These are phyloP conservation scores for Lophochroa leadbeateri DNA, from an alignment of 2,113 vertebrate species.

Conservation along the genomic window DNA sequence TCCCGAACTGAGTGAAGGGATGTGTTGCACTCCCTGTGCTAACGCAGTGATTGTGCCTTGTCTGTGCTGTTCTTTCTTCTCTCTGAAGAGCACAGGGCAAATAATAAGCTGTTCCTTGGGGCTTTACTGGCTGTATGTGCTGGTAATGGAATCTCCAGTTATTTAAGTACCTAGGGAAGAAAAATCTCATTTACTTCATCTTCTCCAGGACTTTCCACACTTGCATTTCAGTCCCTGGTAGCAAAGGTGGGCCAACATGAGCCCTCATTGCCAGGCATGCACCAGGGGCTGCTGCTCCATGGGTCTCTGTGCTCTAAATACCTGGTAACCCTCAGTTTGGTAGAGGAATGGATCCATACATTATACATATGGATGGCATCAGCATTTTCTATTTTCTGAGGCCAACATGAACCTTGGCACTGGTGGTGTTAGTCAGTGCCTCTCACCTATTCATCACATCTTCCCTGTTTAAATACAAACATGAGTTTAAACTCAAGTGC, in stretches of 20 bases:
- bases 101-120: not conserved
- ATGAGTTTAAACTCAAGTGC: not conserved
- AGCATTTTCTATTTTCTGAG: not conserved
- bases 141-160: not conserved
- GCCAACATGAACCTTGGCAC: not conserved
- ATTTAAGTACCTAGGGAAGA: not conserved
- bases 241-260: rapidly evolving
- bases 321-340: rapidly evolving
- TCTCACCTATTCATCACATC: not conserved
- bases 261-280: rapidly evolving
- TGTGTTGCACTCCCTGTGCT: not conserved
- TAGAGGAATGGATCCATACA: not conserved
- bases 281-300: rapidly evolving
- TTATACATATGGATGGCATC: not conserved
- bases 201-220: not conserved
- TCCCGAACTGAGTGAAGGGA: not conserved
- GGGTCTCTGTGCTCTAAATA: not conserved
- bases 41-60: rapidly evolving
- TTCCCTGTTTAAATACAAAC: not conserved
- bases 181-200: not conserved
- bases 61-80: rapidly evolving
- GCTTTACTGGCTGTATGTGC: not conserved
- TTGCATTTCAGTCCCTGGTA: not conserved
- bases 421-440: not conserved
- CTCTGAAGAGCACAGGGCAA: not conserved